phyloP scores from a whole-genome alignment of 2,888 invertebrate species.

The Abrostola tripartita region DNA sequence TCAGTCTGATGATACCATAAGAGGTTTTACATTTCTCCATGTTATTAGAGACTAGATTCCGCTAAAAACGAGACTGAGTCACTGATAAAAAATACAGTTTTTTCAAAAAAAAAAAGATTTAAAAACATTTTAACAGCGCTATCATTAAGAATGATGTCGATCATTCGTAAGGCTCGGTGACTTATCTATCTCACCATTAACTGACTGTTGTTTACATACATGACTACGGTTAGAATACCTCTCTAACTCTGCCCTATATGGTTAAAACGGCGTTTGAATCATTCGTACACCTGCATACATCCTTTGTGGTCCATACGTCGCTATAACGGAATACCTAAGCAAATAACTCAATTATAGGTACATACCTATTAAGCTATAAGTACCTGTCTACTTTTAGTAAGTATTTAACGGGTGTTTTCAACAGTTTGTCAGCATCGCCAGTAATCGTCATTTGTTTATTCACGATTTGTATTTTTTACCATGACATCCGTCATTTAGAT shows the following conservation, averaged over 20 bases:
- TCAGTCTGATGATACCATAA: too few relatives aligned
- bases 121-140: too few relatives aligned
- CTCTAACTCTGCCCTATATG: slow-evolving; percentile 29
- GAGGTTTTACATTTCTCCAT: too few relatives aligned
- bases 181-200: slow-evolving; percentile 10
- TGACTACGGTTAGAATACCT: slow-evolving; percentile 14
- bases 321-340: slow-evolving; percentile 47
- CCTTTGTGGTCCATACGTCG: slow-evolving; percentile 34
- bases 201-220: slow-evolving; percentile 2
- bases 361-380: slow-evolving; percentile 17
- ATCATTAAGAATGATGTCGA: too few relatives aligned
- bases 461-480: slow-evolving; percentile 22
- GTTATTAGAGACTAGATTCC: too few relatives aligned
- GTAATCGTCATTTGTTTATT: slow-evolving; percentile 23
- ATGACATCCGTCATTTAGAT: slow-evolving; percentile 7
- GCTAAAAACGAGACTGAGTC: too few relatives aligned
- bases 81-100: too few relatives aligned
- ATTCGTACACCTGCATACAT: slow-evolving; percentile 41
- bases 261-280: slow-evolving; percentile 39
- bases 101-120: too few relatives aligned
- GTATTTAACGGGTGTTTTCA: slow-evolving; percentile 52
- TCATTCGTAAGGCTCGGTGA: not conserved
- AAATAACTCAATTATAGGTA: slow-evolving; percentile 13
- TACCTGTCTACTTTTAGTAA: slow-evolving; percentile 34
- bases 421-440: slow-evolving; percentile 16